phyloP scores from a whole-genome alignment of 2,113 vertebrate genomes.

The Argyrosomus japonicus region DNA sequence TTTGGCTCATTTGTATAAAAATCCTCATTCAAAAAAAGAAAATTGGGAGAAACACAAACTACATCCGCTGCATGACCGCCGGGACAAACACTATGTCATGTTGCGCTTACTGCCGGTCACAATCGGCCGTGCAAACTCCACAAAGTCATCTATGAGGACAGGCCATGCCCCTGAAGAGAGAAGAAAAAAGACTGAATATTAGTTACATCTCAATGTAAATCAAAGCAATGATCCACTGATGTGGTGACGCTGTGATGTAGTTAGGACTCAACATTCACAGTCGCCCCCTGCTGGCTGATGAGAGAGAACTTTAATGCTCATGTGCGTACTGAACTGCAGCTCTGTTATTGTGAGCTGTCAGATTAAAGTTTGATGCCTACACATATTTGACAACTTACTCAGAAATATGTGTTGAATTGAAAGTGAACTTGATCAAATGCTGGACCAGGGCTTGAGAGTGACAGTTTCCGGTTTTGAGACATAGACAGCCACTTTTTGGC shows the following conservation, averaged over 20 bases:
- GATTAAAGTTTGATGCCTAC: no score
- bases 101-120: conserved; percentile 88
- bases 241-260: background rate
- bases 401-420: background rate
- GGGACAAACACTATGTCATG: conserved; percentile 79
- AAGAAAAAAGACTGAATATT: background rate
- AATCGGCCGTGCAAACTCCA: conserved; percentile 94
- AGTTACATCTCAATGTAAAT: background rate
- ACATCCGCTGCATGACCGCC: conserved; percentile 28
- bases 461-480: no score
- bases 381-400: no score
- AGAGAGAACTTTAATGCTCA: background rate
- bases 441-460: background rate
- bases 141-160: conserved; percentile 96
- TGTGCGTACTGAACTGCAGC: background rate
- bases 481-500: no score
- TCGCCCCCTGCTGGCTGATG: background rate
- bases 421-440: background rate
- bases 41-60: conserved; percentile 57
- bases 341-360: no score
- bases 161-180: conserved; percentile 91
- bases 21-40: conserved; percentile 63
- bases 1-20: conserved; percentile 78
- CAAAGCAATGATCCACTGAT: background rate
- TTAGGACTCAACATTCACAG: background rate